These are phyloP conservation scores for Ciconia nigra DNA, from an alignment of 2,797 vertebrate species.

Conservation along the genomic window DNA sequence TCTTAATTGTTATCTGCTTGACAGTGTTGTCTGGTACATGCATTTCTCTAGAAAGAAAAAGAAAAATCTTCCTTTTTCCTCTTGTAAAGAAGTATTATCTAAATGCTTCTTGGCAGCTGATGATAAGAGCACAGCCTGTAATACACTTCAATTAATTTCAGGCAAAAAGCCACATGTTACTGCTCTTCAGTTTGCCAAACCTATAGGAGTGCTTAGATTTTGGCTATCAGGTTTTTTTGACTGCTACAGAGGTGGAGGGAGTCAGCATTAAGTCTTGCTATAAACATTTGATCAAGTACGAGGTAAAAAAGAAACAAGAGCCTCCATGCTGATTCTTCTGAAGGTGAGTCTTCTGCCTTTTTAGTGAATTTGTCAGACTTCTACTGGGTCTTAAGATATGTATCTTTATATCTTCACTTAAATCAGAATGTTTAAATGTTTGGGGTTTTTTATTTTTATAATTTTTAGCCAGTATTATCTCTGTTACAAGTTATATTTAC, in stretches of 20 bases:
- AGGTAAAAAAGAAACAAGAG: not conserved
- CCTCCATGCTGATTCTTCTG: not conserved
- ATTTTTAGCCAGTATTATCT: not conserved
- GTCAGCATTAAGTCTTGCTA: not conserved
- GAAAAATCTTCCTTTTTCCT: not conserved
- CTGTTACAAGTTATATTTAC: not conserved
- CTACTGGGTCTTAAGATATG: not conserved
- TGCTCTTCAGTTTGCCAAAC: not conserved
- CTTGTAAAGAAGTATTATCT: slow-evolving; percentile 30
- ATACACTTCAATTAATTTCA: slow-evolving; percentile 59
- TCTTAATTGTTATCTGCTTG: not conserved
- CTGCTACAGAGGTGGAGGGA: not conserved
- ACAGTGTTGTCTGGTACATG: not conserved
- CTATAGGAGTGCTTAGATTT: not conserved
- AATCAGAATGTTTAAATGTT: not conserved
- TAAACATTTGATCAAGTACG: not conserved
- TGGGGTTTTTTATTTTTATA: not conserved
- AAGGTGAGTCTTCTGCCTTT: slow-evolving; percentile 18
- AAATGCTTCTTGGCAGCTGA: slow-evolving; percentile 54
- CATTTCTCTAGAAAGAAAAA: not conserved
- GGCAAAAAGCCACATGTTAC: slow-evolving; percentile 48
- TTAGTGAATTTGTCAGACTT: not conserved
- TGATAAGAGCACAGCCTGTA: slow-evolving; percentile 49
- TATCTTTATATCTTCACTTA: not conserved
- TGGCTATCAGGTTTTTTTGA: not conserved